phyloP scores from a whole-genome alignment of 2,113 vertebrate genomes.

The Sapayoa aenigma region DNA sequence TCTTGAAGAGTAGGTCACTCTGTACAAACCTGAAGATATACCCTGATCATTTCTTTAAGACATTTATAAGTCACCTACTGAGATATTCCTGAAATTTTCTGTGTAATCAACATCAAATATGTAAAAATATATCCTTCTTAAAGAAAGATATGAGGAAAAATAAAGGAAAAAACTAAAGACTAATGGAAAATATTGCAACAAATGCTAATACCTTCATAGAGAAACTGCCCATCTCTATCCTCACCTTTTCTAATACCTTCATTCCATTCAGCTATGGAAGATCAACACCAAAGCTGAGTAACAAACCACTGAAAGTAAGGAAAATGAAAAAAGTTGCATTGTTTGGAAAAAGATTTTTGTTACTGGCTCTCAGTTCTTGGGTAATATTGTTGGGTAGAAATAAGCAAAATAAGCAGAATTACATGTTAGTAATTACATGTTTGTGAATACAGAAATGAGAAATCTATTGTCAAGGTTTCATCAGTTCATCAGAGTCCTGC shows the following conservation, averaged over 20 bases:
- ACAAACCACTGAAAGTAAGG: not conserved
- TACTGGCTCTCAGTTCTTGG: not conserved
- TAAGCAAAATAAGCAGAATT: not conserved
- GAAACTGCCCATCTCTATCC: not conserved
- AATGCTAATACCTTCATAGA: not conserved
- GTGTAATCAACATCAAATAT: not conserved
- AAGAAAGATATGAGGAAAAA: not conserved
- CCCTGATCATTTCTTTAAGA: not conserved
- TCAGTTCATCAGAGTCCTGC: not conserved
- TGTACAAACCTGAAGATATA: not conserved
- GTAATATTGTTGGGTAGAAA: not conserved
- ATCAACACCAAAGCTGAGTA: not conserved
- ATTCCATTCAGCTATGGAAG: not conserved
- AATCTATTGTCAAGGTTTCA: not conserved
- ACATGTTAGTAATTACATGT: fast-evolving
- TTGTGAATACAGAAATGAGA: not conserved
- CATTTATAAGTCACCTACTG: not conserved
- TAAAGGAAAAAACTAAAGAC: not conserved
- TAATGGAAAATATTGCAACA: not conserved
- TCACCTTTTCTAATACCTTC: not conserved
- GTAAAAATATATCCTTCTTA: not conserved
- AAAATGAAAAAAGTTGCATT: fast-evolving
- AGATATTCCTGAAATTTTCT: not conserved
- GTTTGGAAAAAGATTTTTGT: not conserved
- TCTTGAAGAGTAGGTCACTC: not conserved